phyloP scores from a whole-genome alignment of 2,888 invertebrate species.

The Monochamus alternatus region DNA sequence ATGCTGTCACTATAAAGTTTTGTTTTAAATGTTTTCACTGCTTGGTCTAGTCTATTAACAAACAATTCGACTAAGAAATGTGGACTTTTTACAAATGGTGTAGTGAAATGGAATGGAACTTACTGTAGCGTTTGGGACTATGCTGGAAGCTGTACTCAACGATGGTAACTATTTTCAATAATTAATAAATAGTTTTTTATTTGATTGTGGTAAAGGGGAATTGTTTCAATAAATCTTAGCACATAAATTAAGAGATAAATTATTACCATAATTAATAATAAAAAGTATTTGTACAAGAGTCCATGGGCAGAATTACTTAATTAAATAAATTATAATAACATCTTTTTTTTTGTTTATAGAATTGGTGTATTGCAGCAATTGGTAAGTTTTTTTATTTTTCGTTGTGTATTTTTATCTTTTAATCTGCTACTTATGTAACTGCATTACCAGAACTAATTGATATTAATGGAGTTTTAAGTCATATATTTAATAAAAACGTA shows the following conservation, averaged over 20 bases:
- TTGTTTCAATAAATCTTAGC: too few relatives aligned
- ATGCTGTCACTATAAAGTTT: too few relatives aligned
- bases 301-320: too few relatives aligned
- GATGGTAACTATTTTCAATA: not conserved
- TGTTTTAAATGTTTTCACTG: not conserved
- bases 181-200: too few relatives aligned
- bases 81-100: not conserved
- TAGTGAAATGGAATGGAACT: not conserved
- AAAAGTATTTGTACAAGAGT: too few relatives aligned
- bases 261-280: too few relatives aligned
- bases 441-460: not conserved
- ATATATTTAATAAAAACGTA: too few relatives aligned
- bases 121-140: not conserved
- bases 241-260: too few relatives aligned
- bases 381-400: conserved; percentile 17
- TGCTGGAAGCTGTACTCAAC: not conserved
- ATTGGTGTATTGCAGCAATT: conserved; percentile 6
- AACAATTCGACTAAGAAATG: not conserved
- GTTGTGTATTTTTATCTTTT: conserved; percentile 21
- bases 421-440: conserved; percentile 2
- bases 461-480: not conserved
- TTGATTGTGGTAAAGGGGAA: too few relatives aligned
- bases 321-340: not conserved
- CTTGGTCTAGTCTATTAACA: not conserved
- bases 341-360: conserved; percentile 5